Percentiles rank a stretch among this genome's conserved stretches.
These are phyloP conservation scores for Vollenhovia emeryi DNA, from an alignment of 1,140 invertebrate species.

Conservation along the genomic window DNA sequence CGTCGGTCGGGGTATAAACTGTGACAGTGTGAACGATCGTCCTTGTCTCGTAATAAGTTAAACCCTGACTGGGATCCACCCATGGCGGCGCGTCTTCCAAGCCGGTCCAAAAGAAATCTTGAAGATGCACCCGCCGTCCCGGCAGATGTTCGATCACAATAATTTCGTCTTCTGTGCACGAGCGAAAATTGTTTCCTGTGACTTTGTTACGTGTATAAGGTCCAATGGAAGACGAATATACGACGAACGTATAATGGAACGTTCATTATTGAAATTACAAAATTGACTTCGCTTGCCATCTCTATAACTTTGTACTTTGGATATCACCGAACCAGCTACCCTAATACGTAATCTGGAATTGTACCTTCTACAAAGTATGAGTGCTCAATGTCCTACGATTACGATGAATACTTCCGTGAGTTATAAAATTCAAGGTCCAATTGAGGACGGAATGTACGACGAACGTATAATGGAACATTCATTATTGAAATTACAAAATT, in stretches of 20 bases:
- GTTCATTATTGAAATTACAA: background rate
- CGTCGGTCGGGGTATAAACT: slow-evolving; percentile 76
- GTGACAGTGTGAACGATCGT: slow-evolving; percentile 81
- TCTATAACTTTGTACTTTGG: background rate
- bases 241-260: background rate
- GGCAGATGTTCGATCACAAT: slow-evolving; percentile 84
- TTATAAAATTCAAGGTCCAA: background rate
- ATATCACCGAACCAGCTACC: background rate
- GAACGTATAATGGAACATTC: background rate
- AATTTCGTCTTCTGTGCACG: slow-evolving; percentile 81
- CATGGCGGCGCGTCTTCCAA: slow-evolving; percentile 90
- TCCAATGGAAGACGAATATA: background rate
- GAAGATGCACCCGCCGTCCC: slow-evolving; percentile 88
- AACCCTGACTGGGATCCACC: slow-evolving; percentile 79
- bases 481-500: background rate
- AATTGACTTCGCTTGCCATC: background rate
- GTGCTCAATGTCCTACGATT: background rate
- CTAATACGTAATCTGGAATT: background rate
- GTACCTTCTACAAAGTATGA: background rate
- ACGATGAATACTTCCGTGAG: background rate
- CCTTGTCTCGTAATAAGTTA: slow-evolving; percentile 81
- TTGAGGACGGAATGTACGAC: background rate
- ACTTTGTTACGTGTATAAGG: background rate
- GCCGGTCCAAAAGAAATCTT: slow-evolving; percentile 95
- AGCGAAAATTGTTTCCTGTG: background rate